Evolutionary conservation across 2,797 vertebrate genomes (phyloP).

Genomic region (Hirundo rustica): DNA sequence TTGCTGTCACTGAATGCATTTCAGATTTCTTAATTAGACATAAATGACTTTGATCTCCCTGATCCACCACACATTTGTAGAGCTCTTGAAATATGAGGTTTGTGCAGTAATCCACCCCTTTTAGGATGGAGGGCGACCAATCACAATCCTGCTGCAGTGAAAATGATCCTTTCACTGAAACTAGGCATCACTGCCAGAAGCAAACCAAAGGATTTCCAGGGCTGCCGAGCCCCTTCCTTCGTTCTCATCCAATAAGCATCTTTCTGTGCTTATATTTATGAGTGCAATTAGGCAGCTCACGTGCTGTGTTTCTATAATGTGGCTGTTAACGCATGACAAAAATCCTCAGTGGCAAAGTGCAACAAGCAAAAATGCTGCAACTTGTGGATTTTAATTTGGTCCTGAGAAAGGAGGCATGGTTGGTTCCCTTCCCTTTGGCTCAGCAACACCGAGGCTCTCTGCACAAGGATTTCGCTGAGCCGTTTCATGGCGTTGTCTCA

Average conservation of each 20-base stretch:
- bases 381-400: background rate
- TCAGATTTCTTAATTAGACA: background rate
- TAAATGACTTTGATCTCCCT: background rate
- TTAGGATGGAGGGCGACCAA: background rate
- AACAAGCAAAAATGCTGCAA: background rate
- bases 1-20: background rate
- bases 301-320: background rate
- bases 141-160: conserved; percentile 31
- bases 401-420: background rate
- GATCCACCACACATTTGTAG: background rate
- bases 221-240: background rate
- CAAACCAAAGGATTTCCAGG: background rate
- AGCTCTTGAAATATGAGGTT: background rate
- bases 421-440: background rate
- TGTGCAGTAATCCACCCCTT: conserved; percentile 4
- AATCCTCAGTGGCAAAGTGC: background rate
- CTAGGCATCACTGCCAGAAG: background rate
- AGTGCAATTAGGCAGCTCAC: background rate
- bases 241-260: background rate
- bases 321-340: background rate
- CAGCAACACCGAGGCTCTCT: background rate
- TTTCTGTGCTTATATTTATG: conserved; percentile 14
- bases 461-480: background rate
- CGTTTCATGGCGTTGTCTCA: background rate
- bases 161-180: conserved; percentile 29